phyloP scores from a whole-genome alignment of 2,888 invertebrate species.

The Sialis fuliginosa region DNA sequence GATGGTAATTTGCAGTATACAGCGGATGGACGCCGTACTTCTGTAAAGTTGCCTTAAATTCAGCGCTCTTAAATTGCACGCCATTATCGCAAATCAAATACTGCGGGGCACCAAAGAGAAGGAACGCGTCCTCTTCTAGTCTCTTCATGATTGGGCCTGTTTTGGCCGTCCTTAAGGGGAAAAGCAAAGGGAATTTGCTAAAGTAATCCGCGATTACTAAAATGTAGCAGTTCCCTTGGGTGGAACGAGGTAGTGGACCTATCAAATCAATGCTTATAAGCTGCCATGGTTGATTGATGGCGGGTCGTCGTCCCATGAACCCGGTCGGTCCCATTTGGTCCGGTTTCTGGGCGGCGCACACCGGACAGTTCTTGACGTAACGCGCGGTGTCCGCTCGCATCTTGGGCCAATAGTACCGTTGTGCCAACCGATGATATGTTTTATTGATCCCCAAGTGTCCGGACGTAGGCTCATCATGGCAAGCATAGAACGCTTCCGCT shows the following conservation, averaged over 20 bases:
- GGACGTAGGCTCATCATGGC: constrained; percentile 7
- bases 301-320: not conserved
- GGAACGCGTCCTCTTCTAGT: too few species aligned
- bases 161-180: too few species aligned
- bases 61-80: too few species aligned
- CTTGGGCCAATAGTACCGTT: constrained; percentile 12
- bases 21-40: too few species aligned
- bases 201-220: constrained; percentile 10
- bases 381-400: constrained; percentile 9
- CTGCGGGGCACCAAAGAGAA: too few species aligned
- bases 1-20: too few species aligned
- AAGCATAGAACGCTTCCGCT: constrained; percentile 1
- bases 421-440: constrained; percentile 7
- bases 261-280: constrained; percentile 10
- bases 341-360: constrained; percentile 1
- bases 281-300: constrained; percentile 8
- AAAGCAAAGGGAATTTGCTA: too few species aligned
- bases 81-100: too few species aligned
- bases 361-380: constrained; percentile 8
- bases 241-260: constrained; percentile 9
- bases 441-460: constrained; percentile 11
- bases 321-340: not conserved
- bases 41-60: too few species aligned
- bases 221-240: constrained; percentile 7
- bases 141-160: too few species aligned